Evolutionary conservation across 2,797 vertebrate genomes (phyloP).

Genomic region (Enteromius mattozi): DNA sequence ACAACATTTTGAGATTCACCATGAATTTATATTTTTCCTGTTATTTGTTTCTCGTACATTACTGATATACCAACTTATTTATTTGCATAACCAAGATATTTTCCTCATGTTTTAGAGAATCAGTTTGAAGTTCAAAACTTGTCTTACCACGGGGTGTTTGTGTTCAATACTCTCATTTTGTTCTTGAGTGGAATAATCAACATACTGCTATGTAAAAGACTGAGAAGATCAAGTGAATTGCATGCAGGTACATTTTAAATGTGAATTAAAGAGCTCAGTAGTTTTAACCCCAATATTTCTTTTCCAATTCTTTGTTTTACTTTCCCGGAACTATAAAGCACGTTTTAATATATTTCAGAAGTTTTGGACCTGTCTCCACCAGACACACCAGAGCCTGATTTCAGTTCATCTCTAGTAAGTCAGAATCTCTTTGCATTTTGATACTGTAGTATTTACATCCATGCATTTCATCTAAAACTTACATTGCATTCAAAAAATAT

Average conservation of each 20-base stretch:
- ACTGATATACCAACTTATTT: neutral
- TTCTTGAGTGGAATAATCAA: conserved; percentile 16
- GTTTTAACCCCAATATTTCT: neutral
- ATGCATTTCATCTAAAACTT: neutral
- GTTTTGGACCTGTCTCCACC: neutral
- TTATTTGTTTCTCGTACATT: neutral
- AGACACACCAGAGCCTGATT: neutral
- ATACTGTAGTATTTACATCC: neutral
- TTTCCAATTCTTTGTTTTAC: neutral
- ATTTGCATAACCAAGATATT: neutral
- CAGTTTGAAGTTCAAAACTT: neutral
- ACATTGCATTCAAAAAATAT: neutral
- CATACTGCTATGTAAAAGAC: conserved; percentile 15
- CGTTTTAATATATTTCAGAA: neutral
- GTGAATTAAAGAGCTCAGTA: neutral
- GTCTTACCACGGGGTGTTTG: conserved; percentile 2
- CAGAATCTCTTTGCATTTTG: neutral
- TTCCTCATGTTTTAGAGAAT: neutral
- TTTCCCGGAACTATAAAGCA: neutral
- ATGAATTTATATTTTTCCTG: neutral
- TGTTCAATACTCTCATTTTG: neutral
- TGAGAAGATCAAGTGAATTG: neutral
- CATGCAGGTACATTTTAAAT: neutral
- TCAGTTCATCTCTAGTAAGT: neutral
- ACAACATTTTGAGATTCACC: neutral